These are phyloP conservation scores for Chiloscyllium punctatum DNA, from an alignment of 2,797 vertebrate species.

Conservation along the genomic window DNA sequence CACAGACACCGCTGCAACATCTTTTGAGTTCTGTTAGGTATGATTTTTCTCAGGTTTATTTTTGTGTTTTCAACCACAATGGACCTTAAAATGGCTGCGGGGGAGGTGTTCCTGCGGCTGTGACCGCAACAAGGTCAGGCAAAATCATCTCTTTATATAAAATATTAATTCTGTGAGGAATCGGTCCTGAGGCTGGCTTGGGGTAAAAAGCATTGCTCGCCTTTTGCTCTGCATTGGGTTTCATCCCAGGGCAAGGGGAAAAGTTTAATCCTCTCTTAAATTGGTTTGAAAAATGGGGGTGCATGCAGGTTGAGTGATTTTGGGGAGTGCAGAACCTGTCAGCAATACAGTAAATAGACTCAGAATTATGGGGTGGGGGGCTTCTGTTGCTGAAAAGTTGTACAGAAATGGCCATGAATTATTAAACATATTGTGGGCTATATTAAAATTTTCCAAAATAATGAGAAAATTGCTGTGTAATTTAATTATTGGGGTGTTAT, in stretches of 20 bases:
- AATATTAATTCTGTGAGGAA: not conserved
- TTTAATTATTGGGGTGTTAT: not conserved
- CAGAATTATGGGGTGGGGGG: not conserved
- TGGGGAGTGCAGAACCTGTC: not conserved
- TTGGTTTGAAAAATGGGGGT: not conserved
- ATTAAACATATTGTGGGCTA: not conserved
- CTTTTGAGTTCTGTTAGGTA: not conserved
- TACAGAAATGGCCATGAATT: not conserved
- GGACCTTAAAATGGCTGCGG: conserved; percentile 33
- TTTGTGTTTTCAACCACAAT: conserved; percentile 26
- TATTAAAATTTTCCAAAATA: not conserved
- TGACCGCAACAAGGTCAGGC: conserved; percentile 31
- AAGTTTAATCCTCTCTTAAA: not conserved
- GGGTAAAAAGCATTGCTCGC: not conserved
- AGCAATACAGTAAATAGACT: not conserved
- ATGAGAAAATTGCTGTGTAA: not conserved
- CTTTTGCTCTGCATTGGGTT: not conserved
- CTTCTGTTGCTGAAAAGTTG: too few relatives aligned
- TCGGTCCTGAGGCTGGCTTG: not conserved
- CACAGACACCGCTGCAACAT: too few relatives aligned
- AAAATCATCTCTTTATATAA: not conserved
- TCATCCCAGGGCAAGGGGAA: not conserved
- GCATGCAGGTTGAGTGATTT: not conserved
- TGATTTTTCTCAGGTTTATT: not conserved
- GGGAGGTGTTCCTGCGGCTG: not conserved